Base-by-base conservation (phyloP, 2,797 vertebrate species). In the Vireo griseus region DNA sequence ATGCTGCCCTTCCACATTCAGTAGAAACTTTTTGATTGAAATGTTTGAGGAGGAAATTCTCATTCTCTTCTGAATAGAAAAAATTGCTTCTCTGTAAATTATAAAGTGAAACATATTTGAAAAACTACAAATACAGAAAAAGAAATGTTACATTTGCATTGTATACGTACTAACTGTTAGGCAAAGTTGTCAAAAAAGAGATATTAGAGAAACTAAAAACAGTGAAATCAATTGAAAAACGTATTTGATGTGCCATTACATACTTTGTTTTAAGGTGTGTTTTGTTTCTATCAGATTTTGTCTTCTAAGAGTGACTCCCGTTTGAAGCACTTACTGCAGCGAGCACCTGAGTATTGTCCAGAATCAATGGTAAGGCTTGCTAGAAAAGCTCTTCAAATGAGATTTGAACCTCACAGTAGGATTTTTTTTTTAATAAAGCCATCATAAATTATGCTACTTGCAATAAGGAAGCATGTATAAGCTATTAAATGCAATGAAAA, bases 251-350 rank as follows among this genome's bases (percentile, higher is more conserved):
- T 73, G 52, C 72, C 47, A 17, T 55, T 92, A 63, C 5, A 9
- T 79, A 58, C 71, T 76, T 1, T 59, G 17, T 71, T 80, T 91
- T 62, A 97, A 91, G 63, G 26, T 81, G 9, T 55, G 35, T 57
- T 90, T 94, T 96, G 16, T 88, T 95, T 90, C 72, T 77, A 85
- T 92, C 97, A 99, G 99, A 99, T 99, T 92, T 97, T 99, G 79
- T 98, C 98, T 57, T 99, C 99, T 96, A 99, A 99, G 98, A 99
- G 99, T 92, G 99, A 99, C 97, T 99, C 99, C 54, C 99, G 98
- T 93, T 97, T 99, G 94, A 99, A 98, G 97, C 99, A 99, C 96
- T 98, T 99, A 52, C 97, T 99, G 76, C 99, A 98, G 92, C 97
- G 99, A 95, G 98, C 99, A 94, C 99, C 99, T 61, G 98, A 99